Percentiles rank a stretch among this genome's conserved stretches.
Evolutionary conservation across 2,888 invertebrate genomes (phyloP).

Genomic region (Lucinisca nassula): DNA sequence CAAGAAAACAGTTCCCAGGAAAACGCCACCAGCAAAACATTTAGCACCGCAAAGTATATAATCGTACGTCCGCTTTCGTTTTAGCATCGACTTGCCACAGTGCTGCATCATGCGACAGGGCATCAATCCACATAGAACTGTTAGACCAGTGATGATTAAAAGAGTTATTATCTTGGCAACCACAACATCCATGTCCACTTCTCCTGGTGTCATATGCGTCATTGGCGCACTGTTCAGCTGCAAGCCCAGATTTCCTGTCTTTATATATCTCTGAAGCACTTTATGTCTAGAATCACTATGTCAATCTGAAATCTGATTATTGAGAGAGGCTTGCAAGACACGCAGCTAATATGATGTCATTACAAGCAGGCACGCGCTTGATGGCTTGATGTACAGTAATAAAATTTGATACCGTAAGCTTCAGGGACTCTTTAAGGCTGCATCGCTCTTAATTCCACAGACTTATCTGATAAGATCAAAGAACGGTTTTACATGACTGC

Average conservation of each 20-base stretch:
- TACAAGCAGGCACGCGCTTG: conserved; percentile 2
- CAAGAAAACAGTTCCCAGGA: conserved; percentile 82
- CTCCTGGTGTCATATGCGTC: conserved; percentile 51
- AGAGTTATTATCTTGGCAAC: conserved; percentile 82
- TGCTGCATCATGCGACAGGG: conserved; percentile 80
- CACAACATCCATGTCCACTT: conserved; percentile 82
- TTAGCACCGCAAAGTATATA: conserved; percentile 80
- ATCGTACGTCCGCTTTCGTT: conserved; percentile 75
- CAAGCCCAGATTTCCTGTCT: neutral
- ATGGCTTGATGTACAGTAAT: neutral
- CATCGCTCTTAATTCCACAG: neutral
- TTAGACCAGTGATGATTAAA: conserved; percentile 77
- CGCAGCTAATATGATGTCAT: conserved; percentile 11
- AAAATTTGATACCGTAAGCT: neutral
- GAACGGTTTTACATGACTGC: neutral
- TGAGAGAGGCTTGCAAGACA: neutral
- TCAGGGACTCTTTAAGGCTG: neutral
- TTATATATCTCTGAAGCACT: neutral
- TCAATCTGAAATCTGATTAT: conserved; percentile 11
- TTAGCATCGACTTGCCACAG: conserved; percentile 74
- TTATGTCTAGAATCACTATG: conserved; percentile 5
- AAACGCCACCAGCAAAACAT: conserved; percentile 82
- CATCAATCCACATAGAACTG: conserved; percentile 79
- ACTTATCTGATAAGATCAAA: neutral
- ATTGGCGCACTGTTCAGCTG: conserved; percentile 35